Percentiles rank a stretch among this genome's conserved stretches.
phyloP scores from a whole-genome alignment of 92 coral and sea anemone genomes.

The Hydrozoanthus gracilis region DNA sequence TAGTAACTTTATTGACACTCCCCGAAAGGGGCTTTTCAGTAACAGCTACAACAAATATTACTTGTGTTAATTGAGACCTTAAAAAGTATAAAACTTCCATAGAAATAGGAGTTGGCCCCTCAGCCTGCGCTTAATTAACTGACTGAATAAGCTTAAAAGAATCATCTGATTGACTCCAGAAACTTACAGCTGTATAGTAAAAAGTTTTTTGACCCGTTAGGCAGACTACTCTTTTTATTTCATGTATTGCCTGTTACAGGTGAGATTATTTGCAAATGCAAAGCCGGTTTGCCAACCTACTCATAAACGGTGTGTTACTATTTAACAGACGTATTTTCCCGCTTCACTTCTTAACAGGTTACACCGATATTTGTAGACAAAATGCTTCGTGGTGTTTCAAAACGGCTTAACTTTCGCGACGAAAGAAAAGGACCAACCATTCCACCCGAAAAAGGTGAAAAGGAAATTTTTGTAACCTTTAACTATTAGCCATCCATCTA shows the following conservation, averaged over 20 bases:
- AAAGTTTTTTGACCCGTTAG: neutral
- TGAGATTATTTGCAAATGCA: neutral
- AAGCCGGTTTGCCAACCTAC: neutral
- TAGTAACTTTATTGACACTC: too few relatives aligned
- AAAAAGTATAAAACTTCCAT: too few relatives aligned
- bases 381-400: constrained; percentile 7
- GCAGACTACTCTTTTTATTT: neutral
- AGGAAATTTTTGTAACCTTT: neutral
- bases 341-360: neutral
- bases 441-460: neutral
- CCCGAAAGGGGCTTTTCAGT: too few relatives aligned
- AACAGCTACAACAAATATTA: too few relatives aligned
- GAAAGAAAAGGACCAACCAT: neutral
- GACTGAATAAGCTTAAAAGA: too few relatives aligned
- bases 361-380: neutral
- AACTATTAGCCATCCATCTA: neutral
- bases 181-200: too few relatives aligned
- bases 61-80: too few relatives aligned
- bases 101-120: neutral
- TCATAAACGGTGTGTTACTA: neutral
- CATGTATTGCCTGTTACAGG: neutral
- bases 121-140: neutral
- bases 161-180: too few relatives aligned
- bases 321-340: neutral
- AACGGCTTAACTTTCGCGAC: constrained; percentile 1